These are phyloP conservation scores for Achroia grisella DNA, from an alignment of 1,140 invertebrate genomes.

Conservation along the genomic window DNA sequence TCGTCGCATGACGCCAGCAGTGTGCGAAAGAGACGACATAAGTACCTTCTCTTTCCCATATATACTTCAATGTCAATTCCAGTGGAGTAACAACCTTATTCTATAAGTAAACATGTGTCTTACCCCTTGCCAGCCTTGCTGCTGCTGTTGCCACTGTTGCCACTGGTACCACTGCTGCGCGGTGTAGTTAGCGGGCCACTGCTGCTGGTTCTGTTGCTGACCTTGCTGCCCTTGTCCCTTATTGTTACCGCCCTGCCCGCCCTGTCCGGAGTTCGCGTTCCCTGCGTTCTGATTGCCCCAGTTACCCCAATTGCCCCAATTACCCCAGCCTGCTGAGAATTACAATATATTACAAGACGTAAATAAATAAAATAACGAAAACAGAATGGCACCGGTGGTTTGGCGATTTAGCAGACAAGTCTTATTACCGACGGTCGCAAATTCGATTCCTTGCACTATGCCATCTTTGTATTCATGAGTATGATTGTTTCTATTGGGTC, in stretches of 20 bases:
- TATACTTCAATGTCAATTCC: too few species aligned
- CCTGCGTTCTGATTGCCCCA: slow-evolving; percentile 40
- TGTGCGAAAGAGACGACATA: too few species aligned
- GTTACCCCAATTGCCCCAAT: slow-evolving; percentile 49
- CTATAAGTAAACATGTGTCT: slow-evolving; percentile 10
- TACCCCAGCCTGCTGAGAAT: slow-evolving; percentile 32
- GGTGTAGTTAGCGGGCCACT: slow-evolving; percentile 48
- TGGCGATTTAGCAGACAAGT: too few species aligned
- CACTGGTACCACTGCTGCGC: slow-evolving; percentile 65
- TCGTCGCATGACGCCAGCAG: too few species aligned
- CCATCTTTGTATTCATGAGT: too few species aligned
- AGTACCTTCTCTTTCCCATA: too few species aligned
- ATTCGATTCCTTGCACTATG: too few species aligned
- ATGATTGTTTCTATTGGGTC: too few species aligned
- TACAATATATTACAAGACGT: background rate
- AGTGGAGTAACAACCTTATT: too few species aligned
- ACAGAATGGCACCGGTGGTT: background rate
- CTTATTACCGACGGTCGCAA: too few species aligned
- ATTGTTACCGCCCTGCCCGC: slow-evolving; percentile 4
- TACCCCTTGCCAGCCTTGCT: slow-evolving; percentile 51
- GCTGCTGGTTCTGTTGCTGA: slow-evolving; percentile 11
- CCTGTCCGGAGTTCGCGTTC: background rate
- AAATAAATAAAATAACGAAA: background rate
- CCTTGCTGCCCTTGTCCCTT: slow-evolving; percentile 3
- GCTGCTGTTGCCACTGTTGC: slow-evolving; percentile 60